Percentiles rank a stretch among this genome's conserved stretches.
Conservation (phyloP, 2,113 vertebrate genomes). For the Nettapus auritus region DNA sequence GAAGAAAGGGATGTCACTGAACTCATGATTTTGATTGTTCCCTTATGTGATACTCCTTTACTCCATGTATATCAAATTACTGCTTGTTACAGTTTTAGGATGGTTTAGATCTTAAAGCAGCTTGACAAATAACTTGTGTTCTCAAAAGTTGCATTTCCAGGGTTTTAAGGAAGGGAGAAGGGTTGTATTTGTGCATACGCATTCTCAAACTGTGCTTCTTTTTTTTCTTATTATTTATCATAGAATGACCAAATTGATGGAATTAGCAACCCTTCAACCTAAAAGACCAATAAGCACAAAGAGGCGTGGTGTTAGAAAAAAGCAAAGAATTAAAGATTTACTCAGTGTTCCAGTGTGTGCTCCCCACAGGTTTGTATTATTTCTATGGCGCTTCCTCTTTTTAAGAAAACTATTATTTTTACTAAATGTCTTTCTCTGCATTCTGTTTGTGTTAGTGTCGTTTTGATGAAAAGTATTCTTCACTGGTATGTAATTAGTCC, state of each 20-base stretch:
- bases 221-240: background rate
- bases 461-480: background rate
- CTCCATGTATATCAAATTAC: background rate
- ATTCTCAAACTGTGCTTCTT: background rate
- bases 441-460: background rate
- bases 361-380: conserved; percentile 83
- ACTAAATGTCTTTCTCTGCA: background rate
- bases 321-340: conserved; percentile 91
- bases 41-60: background rate
- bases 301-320: conserved; percentile 87
- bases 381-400: background rate
- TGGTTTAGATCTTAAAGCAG: background rate
- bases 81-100: background rate
- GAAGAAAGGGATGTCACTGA: background rate
- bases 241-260: conserved; percentile 93
- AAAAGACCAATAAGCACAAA: conserved; percentile 88
- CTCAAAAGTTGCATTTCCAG: background rate
- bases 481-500: background rate
- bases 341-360: conserved; percentile 79
- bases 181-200: background rate
- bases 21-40: background rate
- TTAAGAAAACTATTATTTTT: background rate
- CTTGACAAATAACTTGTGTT: background rate
- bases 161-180: background rate
- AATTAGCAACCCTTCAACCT: conserved; percentile 90